Evolutionary conservation across 2,888 invertebrate genomes (phyloP).

Genomic region (Phania funesta): DNA sequence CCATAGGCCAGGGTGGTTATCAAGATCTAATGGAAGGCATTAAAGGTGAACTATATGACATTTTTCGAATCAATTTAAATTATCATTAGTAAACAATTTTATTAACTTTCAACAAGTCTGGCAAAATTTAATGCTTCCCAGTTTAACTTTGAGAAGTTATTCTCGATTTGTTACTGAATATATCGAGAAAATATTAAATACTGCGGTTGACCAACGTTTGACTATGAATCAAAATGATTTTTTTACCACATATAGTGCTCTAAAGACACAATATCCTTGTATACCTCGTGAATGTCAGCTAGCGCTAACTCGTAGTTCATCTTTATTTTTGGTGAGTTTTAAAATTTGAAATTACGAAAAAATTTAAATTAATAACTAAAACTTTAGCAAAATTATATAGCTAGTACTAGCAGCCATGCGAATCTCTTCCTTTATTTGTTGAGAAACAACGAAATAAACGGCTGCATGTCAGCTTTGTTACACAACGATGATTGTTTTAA

Average conservation of each 20-base stretch:
- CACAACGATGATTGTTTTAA: slow-evolving; percentile 75
- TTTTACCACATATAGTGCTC: slow-evolving; percentile 73
- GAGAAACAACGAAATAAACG: slow-evolving; percentile 75
- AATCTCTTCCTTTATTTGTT: slow-evolving; percentile 77
- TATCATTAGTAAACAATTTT: neutral
- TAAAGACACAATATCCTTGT: slow-evolving; percentile 71
- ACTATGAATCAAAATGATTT: slow-evolving; percentile 74
- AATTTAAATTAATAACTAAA: neutral
- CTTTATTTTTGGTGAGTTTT: slow-evolving; percentile 73
- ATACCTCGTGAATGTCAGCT: slow-evolving; percentile 75
- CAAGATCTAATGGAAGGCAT: slow-evolving; percentile 85
- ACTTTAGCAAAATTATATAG: slow-evolving; percentile 75
- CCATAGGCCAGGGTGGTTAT: slow-evolving; percentile 87
- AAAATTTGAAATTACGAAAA: neutral
- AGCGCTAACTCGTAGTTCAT: slow-evolving; percentile 73
- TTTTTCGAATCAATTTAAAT: neutral
- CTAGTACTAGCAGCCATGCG: slow-evolving; percentile 73
- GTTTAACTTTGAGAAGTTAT: slow-evolving; percentile 87
- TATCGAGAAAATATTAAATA: slow-evolving; percentile 79
- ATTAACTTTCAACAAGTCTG: slow-evolving; percentile 81
- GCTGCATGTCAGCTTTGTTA: slow-evolving; percentile 75
- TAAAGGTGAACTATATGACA: slow-evolving; percentile 81
- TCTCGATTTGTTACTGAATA: slow-evolving; percentile 85
- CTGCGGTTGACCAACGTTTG: slow-evolving; percentile 69
- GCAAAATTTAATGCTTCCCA: slow-evolving; percentile 87